A percentile compares a stretch with the other conserved stretches of the same genome.
These are phyloP conservation scores for Tetranychus truncatus DNA, from an alignment of 2,888 invertebrate genomes.

Conservation along the genomic window DNA sequence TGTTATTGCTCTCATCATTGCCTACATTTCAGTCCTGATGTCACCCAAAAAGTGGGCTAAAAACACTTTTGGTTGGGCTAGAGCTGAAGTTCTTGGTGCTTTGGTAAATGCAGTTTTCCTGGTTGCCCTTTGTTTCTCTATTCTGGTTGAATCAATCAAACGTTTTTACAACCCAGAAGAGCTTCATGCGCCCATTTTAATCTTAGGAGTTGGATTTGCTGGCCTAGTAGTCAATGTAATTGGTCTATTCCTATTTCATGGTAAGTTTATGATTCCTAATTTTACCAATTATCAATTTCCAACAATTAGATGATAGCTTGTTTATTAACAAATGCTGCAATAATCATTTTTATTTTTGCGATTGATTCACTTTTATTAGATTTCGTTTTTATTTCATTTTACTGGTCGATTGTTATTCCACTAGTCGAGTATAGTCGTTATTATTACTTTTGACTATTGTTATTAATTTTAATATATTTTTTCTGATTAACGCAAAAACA, in stretches of 20 bases:
- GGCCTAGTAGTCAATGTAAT: constrained; percentile 80
- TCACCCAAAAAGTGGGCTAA: constrained; percentile 93
- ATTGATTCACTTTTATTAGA: too few species aligned
- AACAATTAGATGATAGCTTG: background rate
- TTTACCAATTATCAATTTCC: background rate
- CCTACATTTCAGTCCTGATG: constrained; percentile 88
- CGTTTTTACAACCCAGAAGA: constrained; percentile 65
- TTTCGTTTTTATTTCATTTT: too few species aligned
- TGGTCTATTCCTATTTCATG: constrained; percentile 75
- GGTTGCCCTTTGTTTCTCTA: constrained; percentile 91
- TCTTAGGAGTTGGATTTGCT: constrained; percentile 68
- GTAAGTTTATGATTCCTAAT: constrained; percentile 37
- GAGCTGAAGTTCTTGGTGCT: constrained; percentile 93
- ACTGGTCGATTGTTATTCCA: too few species aligned
- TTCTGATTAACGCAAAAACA: too few species aligned
- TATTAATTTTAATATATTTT: too few species aligned
- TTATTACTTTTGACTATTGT: too few species aligned
- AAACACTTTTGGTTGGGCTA: constrained; percentile 97
- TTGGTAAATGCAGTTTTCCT: constrained; percentile 68
- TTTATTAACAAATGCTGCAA: too few species aligned
- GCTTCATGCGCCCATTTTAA: constrained; percentile 61
- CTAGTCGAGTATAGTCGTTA: too few species aligned
- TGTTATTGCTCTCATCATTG: constrained; percentile 84
- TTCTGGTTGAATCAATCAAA: constrained; percentile 91
- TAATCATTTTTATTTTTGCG: too few species aligned